Base-by-base conservation (phyloP, 2,888 invertebrate species). In the Cryptocephalus moraei region DNA sequence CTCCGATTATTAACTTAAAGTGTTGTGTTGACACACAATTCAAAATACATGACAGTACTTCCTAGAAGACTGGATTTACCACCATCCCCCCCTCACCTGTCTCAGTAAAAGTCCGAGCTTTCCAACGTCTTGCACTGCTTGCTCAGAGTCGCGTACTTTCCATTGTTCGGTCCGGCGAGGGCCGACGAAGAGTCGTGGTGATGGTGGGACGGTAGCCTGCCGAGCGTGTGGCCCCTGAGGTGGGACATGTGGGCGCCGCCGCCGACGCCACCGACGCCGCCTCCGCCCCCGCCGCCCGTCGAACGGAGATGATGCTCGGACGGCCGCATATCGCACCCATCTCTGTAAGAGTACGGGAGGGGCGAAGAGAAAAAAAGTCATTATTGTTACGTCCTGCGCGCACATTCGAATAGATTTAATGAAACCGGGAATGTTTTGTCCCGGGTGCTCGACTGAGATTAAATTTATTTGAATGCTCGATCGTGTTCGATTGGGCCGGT, bases 111-210 rank as follows among this genome's bases (percentile, higher is more conserved):
- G 77, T 91, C 91, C 69, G 84, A 88, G 67, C 90, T 86, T 78
- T 91, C 91, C 59, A 91, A 79, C 66, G 91, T 91, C 79, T 91
- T 91, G 84, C 91, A 92, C 79, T 91, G 90, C 78, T 91, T 91
- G 84, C 89, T 91, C 77, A 91, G 79, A 75, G 91, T 91, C 75
- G 91, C 90, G 84, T 91, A 91, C 83, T 91, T 91, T 73, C 83
- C 84, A 75, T 84, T 83, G 78, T 87, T 82, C 64, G 81, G 81
- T 69, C 81, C 81, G 70, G 75, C 57, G 66, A 76, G 59, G 47
- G 62, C 70, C 61, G 76, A 74, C 60, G 70, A 77, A 70, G 77
- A 77, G 63, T 75, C 73, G 64, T 76, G 76, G 71, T 77, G 77
- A 63, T 75, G 73, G 64, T 76, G 76, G 61, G 78, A 78, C 56